Base-by-base conservation (phyloP, 1,140 invertebrate species). In the Aphis gossypii region DNA sequence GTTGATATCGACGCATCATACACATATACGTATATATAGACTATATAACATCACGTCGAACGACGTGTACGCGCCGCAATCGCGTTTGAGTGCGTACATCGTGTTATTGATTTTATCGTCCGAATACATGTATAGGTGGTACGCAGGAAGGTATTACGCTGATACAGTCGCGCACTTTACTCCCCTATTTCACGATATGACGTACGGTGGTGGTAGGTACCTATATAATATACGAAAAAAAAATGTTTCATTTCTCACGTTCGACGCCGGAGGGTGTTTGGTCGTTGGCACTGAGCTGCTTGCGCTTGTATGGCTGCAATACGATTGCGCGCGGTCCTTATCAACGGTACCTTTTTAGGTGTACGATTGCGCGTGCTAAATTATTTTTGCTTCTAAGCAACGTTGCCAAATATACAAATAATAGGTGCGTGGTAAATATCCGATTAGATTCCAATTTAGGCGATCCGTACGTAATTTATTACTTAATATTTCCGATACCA, bases 31-130 rank as follows among this genome's bases (percentile, higher is more conserved):
- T 41, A 41, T 41, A 41, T 41, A 41, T 41, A 41, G 38, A 41
- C 38, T 41, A 83, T n/a, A n/a, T 41, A 41, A 41, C 38, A 41
- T 41, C 83, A 25, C 38, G 83, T 84, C 6, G 30, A n/a, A 84
- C 83, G 83, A 44, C 76, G 21, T 84, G 83, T 38, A 83, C 38
- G 44, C 83, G 9, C 4, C 23, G 60, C 30, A 1, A 76, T n/a
- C 14, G 60, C 30, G 18, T n/a, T 76, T n/a, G 30, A n/a, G 30
- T 18, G 83, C 9, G 44, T 87, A 44, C 7, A 4, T 44, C 21
- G 83, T 84, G 21, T 41, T 87, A 87, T 87, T 46, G 84, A 87
- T 87, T 87, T 87, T 87, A 87, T 30, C 44, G 84, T 6, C 44
- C 7, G 84, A 25, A 44, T 86, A 51, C 18, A 20, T 51, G 23